phyloP scores from a whole-genome alignment of 2,797 vertebrate genomes.

The Natrix natrix region DNA sequence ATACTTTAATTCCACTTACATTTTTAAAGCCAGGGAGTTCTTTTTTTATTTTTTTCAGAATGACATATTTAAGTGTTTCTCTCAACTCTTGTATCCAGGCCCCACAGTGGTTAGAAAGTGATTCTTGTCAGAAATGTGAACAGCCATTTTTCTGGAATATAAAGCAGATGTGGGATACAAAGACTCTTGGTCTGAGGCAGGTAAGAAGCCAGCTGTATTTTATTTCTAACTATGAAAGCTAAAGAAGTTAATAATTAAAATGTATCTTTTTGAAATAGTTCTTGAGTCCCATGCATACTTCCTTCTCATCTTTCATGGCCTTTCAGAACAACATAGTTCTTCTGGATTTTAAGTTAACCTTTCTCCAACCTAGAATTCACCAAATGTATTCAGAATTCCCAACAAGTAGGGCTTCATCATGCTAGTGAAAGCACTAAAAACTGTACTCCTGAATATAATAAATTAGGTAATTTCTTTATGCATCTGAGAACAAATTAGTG shows the following conservation, averaged over 20 bases:
- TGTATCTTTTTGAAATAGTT: neutral
- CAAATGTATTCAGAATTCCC: neutral
- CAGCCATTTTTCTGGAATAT: constrained; percentile 90
- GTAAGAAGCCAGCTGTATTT: constrained; percentile 66
- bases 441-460: neutral
- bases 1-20: neutral
- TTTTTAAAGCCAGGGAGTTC: neutral
- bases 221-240: neutral
- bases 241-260: neutral
- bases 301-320: neutral
- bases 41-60: neutral
- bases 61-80: neutral
- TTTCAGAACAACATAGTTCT: neutral
- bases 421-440: neutral
- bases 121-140: constrained; percentile 86
- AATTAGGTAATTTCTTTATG: neutral
- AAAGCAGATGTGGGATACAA: constrained; percentile 94
- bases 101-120: constrained; percentile 85
- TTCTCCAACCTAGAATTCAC: neutral
- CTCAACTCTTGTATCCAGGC: constrained; percentile 69
- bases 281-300: no score
- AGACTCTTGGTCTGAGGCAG: constrained; percentile 91
- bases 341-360: neutral
- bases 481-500: neutral
- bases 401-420: neutral